A percentile compares a stretch with the other conserved stretches of the same genome.
These are phyloP conservation scores for Lagenorhynchus albirostris DNA, from an alignment of 2,113 vertebrate species.

Conservation along the genomic window DNA sequence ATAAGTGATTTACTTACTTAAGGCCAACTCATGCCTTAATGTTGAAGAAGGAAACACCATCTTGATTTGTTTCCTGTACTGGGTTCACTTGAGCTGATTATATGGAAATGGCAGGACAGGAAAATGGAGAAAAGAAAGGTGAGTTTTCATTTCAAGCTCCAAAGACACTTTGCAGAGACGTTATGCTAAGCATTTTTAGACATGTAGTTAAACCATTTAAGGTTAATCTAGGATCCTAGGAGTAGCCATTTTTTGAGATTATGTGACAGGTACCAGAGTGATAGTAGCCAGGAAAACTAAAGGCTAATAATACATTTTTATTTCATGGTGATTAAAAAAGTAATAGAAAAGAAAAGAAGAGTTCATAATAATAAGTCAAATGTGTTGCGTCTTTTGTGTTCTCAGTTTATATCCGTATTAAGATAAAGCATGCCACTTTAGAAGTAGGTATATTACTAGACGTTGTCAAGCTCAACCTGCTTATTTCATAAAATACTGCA, in stretches of 20 bases:
- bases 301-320: not conserved
- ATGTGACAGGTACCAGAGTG: not conserved
- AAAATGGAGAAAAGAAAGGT: not conserved
- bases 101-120: not conserved
- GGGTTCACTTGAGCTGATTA: not conserved
- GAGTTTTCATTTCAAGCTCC: constrained; percentile 19
- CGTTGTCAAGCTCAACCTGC: not conserved
- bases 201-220: not conserved
- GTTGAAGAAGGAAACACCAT: not conserved
- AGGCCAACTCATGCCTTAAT: not conserved
- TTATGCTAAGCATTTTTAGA: not conserved
- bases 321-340: not conserved
- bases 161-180: not conserved
- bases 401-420: not conserved
- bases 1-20: not conserved
- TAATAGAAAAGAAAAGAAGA: not conserved
- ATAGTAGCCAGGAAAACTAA: not conserved
- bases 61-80: not conserved
- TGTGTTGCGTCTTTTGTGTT: not conserved
- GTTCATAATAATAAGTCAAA: not conserved
- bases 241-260: not conserved
- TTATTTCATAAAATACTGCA: not conserved
- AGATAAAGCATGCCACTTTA: not conserved
- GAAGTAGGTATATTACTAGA: not conserved
- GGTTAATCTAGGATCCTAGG: not conserved